Conservation (phyloP, 2,888 invertebrate genomes). For the Petrolisthes manimaculis region DNA sequence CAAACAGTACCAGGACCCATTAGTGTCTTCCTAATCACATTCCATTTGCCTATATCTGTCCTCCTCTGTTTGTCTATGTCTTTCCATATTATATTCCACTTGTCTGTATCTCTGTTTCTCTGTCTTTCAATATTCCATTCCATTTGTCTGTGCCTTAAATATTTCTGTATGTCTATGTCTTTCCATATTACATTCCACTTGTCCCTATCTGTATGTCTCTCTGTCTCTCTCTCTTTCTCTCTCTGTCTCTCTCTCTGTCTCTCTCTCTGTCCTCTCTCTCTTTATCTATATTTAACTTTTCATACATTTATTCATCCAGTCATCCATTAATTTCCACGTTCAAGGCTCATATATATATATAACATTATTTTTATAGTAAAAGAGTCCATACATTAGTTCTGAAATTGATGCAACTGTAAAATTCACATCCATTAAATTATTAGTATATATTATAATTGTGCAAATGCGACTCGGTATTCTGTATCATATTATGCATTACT, state of each 20-base stretch:
- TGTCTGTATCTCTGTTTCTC: not conserved
- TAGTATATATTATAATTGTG: too few relatives aligned
- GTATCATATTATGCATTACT: too few relatives aligned
- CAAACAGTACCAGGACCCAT: too few relatives aligned
- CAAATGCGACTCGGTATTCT: too few relatives aligned
- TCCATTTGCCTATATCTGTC: not conserved
- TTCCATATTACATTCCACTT: not conserved
- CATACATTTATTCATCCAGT: not conserved
- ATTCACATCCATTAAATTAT: too few relatives aligned
- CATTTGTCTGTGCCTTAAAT: not conserved
- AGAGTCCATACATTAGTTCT: too few relatives aligned
- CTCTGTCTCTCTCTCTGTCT: not conserved
- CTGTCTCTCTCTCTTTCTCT: constrained; percentile 12
- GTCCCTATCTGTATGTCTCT: not conserved
- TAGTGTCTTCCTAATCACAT: not conserved
- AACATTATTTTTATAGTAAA: too few relatives aligned
- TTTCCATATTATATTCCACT: not conserved
- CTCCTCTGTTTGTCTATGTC: not conserved
- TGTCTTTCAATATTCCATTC: not conserved
- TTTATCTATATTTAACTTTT: not conserved
- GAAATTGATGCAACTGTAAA: too few relatives aligned
- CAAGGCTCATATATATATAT: too few relatives aligned
- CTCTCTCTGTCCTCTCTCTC: not conserved
- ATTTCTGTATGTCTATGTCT: not conserved
- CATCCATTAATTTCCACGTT: not conserved